Conservation (phyloP, 2,888 invertebrate species). For the Lepetodrilus schrolli region DNA sequence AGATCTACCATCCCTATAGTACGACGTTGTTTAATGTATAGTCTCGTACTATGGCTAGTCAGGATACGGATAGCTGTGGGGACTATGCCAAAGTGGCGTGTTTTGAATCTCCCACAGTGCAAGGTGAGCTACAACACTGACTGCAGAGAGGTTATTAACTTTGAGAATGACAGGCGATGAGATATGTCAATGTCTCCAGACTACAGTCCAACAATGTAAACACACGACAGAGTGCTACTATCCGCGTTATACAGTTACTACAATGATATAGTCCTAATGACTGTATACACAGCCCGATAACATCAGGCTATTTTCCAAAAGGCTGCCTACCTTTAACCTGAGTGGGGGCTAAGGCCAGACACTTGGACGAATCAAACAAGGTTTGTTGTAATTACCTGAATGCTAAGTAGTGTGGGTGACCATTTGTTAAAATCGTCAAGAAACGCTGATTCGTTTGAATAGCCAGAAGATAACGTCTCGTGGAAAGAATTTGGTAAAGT, state of each 20-base stretch:
- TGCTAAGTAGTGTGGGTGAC: background rate
- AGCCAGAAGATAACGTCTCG: no score
- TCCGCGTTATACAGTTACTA: background rate
- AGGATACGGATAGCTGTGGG: no score
- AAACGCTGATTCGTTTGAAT: background rate
- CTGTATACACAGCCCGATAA: background rate
- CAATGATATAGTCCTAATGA: background rate
- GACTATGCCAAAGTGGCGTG: no score
- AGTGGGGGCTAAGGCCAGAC: background rate
- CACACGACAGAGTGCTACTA: background rate
- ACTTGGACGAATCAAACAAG: background rate
- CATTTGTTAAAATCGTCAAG: background rate
- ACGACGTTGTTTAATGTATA: no score
- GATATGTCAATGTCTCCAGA: background rate
- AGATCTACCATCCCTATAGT: no score
- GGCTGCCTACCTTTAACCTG: background rate
- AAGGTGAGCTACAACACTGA: no score
- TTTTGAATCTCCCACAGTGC: no score
- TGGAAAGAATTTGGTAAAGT: no score
- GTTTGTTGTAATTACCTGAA: no score
- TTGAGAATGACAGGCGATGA: background rate
- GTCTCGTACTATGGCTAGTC: no score
- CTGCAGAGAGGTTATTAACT: no score
- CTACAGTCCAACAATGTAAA: background rate
- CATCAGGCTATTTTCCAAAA: background rate